Evolutionary conservation across 1,140 invertebrate genomes (phyloP).

Genomic region (Tetramorium alpestre): DNA sequence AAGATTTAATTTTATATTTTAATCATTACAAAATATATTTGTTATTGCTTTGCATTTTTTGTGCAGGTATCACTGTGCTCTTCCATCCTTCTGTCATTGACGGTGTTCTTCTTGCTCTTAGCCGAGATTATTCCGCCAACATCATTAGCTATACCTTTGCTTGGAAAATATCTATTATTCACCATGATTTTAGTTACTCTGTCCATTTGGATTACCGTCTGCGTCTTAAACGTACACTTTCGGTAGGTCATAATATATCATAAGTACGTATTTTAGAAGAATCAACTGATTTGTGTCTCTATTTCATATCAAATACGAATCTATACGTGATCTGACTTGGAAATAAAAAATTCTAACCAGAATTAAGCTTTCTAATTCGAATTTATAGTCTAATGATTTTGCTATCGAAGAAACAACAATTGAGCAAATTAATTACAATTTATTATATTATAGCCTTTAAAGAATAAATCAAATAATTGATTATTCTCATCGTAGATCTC

Average conservation of each 20-base stretch:
- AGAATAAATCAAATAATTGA: background rate
- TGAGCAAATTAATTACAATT: constrained; percentile 9
- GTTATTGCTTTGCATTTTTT: constrained; percentile 30
- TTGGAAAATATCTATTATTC: constrained; percentile 98
- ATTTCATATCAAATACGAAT: background rate
- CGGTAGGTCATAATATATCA: constrained; percentile 88
- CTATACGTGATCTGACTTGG: background rate
- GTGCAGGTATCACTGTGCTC: constrained; percentile 95
- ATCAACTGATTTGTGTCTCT: background rate
- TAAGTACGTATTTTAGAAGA: background rate
- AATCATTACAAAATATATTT: background rate
- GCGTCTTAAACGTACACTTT: constrained; percentile 98
- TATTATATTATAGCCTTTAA: background rate
- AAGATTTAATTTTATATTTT: background rate
- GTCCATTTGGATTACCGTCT: constrained; percentile 98
- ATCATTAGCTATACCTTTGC: constrained; percentile 97
- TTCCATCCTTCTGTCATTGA: constrained; percentile 98
- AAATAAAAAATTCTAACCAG: background rate
- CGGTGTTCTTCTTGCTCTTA: constrained; percentile 98
- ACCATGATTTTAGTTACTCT: constrained; percentile 99
- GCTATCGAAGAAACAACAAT: background rate
- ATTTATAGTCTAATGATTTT: background rate
- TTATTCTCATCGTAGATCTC: constrained; percentile 89
- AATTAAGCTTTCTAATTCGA: background rate
- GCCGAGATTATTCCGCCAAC: constrained; percentile 99